Percentiles rank a stretch among this genome's conserved stretches.
phyloP scores from a whole-genome alignment of 2,113 vertebrate species.

The Silurus glanis region DNA sequence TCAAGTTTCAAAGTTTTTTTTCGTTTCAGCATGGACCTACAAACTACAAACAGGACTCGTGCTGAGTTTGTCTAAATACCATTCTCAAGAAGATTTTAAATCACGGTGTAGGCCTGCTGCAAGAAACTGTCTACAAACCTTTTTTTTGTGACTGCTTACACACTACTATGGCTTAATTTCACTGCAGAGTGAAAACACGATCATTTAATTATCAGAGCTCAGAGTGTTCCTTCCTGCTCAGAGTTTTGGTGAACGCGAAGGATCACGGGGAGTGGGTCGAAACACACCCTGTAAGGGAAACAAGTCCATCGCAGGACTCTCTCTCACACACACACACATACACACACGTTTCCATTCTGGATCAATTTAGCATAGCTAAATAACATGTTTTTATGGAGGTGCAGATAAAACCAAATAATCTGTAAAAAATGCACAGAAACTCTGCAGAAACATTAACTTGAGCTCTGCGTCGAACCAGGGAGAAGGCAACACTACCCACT shows the following conservation, averaged over 20 bases:
- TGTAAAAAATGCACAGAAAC: background rate
- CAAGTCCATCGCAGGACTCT: background rate
- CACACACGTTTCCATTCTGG: background rate
- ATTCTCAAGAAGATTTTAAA: constrained; percentile 10
- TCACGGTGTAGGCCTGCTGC: background rate
- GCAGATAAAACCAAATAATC: background rate
- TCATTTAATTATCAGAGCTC: background rate
- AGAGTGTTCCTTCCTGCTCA: background rate
- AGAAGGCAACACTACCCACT: background rate
- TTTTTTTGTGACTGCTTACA: background rate
- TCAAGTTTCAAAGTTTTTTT: constrained; percentile 18
- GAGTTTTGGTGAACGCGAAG: background rate
- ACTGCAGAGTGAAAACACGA: background rate
- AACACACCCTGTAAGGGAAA: background rate
- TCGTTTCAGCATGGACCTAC: background rate
- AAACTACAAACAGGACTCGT: constrained; percentile 15
- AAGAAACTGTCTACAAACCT: background rate
- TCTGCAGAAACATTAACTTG: background rate
- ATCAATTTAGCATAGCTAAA: background rate
- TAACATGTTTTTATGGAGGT: background rate
- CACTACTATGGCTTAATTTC: background rate
- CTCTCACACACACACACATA: background rate
- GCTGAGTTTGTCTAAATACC: constrained; percentile 15
- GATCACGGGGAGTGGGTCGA: too few relatives aligned
- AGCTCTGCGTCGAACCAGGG: background rate